Base-by-base conservation (phyloP, 2,113 vertebrate species). In the Neolamprologus ventralis region DNA sequence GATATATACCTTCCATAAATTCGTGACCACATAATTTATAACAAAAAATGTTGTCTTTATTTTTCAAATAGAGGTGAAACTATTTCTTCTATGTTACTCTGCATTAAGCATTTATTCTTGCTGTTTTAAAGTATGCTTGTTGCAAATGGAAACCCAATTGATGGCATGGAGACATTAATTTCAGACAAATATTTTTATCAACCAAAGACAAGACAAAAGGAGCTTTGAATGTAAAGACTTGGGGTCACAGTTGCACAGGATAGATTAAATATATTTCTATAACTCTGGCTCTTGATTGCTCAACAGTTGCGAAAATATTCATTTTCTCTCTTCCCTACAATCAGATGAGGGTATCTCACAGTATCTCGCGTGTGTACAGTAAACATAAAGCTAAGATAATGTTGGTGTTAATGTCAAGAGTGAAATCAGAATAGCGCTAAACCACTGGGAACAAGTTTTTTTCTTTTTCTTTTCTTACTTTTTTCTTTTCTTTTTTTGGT, bases 301-400 rank as follows among this genome's bases (percentile, higher is more conserved):
- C 16, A 47, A 28, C 21, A 28, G 14, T 47, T 17, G 42, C 1
- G 0, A 49, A 49, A 47, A 47, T 75, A 1, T 75, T 75, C 0
- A 75, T 47, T 47, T 28, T 28, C 40, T 47, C 9, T 17, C 14
- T 47, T 47, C 40, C 68, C 5, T 26, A 75, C 13, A 75, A 47
- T 47, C 37, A 73, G 68, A 73, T 45, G 37, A 73, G 5, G 65
- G 21, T 42, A 42, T 71, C 8, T 42, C n/a, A 1, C 37, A 11
- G 9, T 78, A 8, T 49, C 26, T 12, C 3, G 2, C 28, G 0
- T 75, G 42, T 78, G 16, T 49, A 78, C 3, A 49, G 42, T 49
- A 75, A 75, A 78, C 6, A 5, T 75, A 49, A 78, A 78, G 73
- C 45, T n/a, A 51, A 51, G 11, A 78, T 51, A 49, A 13, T 33